Base-by-base conservation (phyloP, 2,113 vertebrate species). In the Struthidea cinerea region DNA sequence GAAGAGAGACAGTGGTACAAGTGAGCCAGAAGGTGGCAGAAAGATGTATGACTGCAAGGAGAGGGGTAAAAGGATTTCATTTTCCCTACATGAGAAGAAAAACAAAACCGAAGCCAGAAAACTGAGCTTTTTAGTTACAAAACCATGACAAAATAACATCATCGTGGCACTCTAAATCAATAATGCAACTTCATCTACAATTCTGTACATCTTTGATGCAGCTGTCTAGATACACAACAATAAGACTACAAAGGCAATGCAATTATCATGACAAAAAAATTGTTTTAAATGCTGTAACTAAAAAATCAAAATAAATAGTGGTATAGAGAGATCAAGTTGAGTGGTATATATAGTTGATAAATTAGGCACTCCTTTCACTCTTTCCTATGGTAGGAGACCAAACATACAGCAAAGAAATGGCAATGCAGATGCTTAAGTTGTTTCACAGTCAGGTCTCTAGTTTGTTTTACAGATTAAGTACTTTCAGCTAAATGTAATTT, bases 391-490 rank as follows among this genome's bases (percentile, higher is more conserved):
- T 21, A 81, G 33, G 63, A 90, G 19, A 77, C 56, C 8, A 63
- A 44, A 33, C 35, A 83, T 76, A 59, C 35, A 92, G 35, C 41
- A 60, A 50, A 77, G 64, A 91, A 93, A 78, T 63, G 44, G 78
- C 94, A 91, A 86, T 86, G 42, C 24, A 70, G 76, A 74, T 95
- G 68, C 52, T 89, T 55, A 78, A 77, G 44, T 74, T 75, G 55
- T 95, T 92, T 84, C 67, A 52, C 77, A 46, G 50, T 87, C 57
- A 90, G 53, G 47, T 84, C 71, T 90, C 52, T 80, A 67, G 63
- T 93, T 95, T 96, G 39, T 94, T 94, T 84, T 90, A 87, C 65
- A 89, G 59, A 64, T 88, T 17, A 91, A 90, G 80, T 84, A 85
- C 74, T 87, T 92, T 77, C 47, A 80, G 42, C 75, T 91, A 75